These are phyloP conservation scores for Hippotragus niger DNA, from an alignment of 2,113 vertebrate species.

Conservation along the genomic window DNA sequence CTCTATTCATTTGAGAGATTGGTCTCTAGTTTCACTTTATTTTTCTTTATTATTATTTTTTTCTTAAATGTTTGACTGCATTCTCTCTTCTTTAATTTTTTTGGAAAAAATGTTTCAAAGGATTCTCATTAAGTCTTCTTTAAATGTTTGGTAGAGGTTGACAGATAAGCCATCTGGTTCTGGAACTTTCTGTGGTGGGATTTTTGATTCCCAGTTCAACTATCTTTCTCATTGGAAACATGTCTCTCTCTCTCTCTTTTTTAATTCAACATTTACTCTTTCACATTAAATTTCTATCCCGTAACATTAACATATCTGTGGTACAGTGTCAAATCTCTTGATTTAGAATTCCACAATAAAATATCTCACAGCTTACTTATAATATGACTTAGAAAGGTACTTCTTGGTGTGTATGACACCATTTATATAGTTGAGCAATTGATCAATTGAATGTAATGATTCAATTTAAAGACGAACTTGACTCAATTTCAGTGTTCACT, in stretches of 20 bases:
- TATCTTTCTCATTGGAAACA: neutral
- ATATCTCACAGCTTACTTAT: neutral
- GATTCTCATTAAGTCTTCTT: neutral
- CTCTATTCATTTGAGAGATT: neutral
- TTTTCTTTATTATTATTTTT: neutral
- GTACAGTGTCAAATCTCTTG: accelerated
- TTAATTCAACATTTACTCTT: neutral
- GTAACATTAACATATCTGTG: neutral
- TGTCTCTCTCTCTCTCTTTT: neutral
- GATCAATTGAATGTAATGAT: neutral
- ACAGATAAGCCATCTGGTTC: neutral
- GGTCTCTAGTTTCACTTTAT: neutral
- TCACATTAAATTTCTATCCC: neutral
- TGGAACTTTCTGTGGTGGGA: neutral
- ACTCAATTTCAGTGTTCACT: neutral
- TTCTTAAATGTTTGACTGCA: neutral
- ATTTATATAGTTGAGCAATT: neutral
- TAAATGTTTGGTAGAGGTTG: neutral
- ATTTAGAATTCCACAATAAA: neutral
- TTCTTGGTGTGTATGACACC: neutral
- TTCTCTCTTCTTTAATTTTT: neutral
- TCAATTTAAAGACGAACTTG: too few species aligned
- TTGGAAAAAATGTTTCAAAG: neutral
- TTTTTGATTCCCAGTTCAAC: neutral
- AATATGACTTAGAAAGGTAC: neutral